These are phyloP conservation scores for Onychomys arenicola DNA, from an alignment of 2,797 vertebrate species.

Conservation along the genomic window DNA sequence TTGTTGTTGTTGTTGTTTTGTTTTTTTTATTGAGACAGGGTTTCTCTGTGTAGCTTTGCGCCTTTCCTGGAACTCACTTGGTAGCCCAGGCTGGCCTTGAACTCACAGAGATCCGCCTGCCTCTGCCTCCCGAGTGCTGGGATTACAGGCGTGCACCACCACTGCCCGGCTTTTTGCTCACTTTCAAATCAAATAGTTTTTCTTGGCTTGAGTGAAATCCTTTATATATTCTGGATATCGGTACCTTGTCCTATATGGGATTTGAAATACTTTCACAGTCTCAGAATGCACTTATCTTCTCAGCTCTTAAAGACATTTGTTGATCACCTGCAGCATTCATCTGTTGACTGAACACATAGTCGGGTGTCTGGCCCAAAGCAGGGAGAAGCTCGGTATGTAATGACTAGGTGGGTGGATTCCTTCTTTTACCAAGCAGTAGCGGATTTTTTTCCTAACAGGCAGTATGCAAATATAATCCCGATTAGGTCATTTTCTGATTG, in stretches of 20 bases:
- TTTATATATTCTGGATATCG: neutral
- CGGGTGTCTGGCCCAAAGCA: neutral
- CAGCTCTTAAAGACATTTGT: neutral
- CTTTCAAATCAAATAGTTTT: neutral
- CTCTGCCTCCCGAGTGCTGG: no score
- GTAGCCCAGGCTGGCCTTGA: no score
- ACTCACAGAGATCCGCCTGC: no score
- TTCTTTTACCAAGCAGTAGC: neutral
- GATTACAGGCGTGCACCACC: no score
- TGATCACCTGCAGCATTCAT: neutral
- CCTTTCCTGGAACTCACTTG: no score
- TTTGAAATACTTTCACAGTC: conserved; percentile 15
- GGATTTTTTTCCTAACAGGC: conserved; percentile 11
- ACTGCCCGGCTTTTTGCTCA: no score
- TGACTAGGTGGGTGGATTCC: neutral
- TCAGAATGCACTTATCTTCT: neutral
- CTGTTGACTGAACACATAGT: neutral
- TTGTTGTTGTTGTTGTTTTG: no score
- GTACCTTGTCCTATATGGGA: neutral
- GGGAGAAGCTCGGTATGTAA: neutral
- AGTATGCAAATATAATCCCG: conserved; percentile 42
- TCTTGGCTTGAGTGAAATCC: neutral
- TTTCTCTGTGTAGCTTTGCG: no score
- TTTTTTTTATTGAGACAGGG: no score
- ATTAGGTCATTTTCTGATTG: conserved; percentile 40